phyloP scores from a whole-genome alignment of 1,140 invertebrate genomes.

The Drosophila setifemur region DNA sequence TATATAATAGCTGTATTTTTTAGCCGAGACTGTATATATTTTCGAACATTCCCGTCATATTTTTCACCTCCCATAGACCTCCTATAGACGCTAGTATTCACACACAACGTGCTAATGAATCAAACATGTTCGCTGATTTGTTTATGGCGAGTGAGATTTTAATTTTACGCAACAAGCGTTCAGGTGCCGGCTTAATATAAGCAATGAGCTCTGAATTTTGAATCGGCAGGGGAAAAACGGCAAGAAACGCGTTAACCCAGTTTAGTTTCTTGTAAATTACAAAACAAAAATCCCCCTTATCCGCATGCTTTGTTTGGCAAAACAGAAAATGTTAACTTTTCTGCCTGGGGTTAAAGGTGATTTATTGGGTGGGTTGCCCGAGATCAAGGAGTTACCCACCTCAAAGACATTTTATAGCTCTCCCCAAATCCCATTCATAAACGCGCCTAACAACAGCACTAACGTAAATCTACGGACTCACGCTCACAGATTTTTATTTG shows the following conservation, averaged over 20 bases:
- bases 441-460: not conserved
- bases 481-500: constrained; percentile 28
- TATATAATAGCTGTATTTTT: constrained; percentile 2
- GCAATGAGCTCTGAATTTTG: constrained; percentile 11
- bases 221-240: not conserved
- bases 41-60: constrained; percentile 29
- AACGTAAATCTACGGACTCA: constrained; percentile 2
- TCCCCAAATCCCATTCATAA: constrained; percentile 36
- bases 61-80: no score
- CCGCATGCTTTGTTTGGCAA: not conserved
- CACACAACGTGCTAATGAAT: constrained; percentile 41
- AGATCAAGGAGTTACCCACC: not conserved
- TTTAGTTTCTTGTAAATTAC: constrained; percentile 3
- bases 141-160: constrained; percentile 39
- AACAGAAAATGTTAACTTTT: not conserved
- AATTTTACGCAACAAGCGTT: constrained; percentile 49
- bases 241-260: constrained; percentile 1
- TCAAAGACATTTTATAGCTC: constrained; percentile 6
- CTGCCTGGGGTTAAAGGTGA: not conserved
- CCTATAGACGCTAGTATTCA: not conserved
- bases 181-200: constrained; percentile 10
- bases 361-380: constrained; percentile 2
- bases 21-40: not conserved
- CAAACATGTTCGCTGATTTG: constrained; percentile 44
- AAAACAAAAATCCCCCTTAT: constrained; percentile 3